Evolutionary conservation across 2,888 invertebrate genomes (phyloP), one percentile per base, ranked within the genome.

Genomic region (Linnaemya tessellans): DNA sequence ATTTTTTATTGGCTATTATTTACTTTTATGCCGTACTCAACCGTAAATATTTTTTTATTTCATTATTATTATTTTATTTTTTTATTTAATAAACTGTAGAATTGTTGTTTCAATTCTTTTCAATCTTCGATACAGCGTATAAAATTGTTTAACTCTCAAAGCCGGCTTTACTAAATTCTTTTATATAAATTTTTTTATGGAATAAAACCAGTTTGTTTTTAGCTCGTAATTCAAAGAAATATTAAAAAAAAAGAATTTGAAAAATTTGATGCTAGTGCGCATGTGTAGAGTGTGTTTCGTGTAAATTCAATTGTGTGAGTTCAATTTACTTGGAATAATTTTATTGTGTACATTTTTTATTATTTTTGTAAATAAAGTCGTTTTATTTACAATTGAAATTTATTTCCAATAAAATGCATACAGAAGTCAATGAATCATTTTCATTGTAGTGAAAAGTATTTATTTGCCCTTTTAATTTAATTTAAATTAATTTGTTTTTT

Each of bases 161-260:
- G 68, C 58, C 77, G 77, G 77, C 68, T 78, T 49, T 20, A 41
- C 25, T 18, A 13, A 68, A 70, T 51, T 70, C 5, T 30, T 49
- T 58, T 30, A 49, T 58, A n/a, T n/a, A n/a, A n/a, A n/a, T 51
- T 70, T 7, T 30, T 49, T 58, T 30, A 49, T 58, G 35, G 2
- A 38, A 70, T 41, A 41, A 78, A 78, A 78, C 68, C 78, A 25
- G 68, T 68, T 78, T 78, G 3, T 15, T 25, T 65, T 51, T 2
- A 49, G 22, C 49, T 78, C 67, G 35, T n/a, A 49, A 68, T 25
- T 43, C 15, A 67, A 56, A 46, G 43, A 58, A 49, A 64, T 18
- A 73, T 25, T 25, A 30, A 56, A 35, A 20, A 49, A 68, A 18
- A 70, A 78, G 67, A 78, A 78, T 62, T 78, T 60, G 0, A 78